phyloP scores from a whole-genome alignment of 2,113 vertebrate species.

The Campylorhamphus procurvoides region DNA sequence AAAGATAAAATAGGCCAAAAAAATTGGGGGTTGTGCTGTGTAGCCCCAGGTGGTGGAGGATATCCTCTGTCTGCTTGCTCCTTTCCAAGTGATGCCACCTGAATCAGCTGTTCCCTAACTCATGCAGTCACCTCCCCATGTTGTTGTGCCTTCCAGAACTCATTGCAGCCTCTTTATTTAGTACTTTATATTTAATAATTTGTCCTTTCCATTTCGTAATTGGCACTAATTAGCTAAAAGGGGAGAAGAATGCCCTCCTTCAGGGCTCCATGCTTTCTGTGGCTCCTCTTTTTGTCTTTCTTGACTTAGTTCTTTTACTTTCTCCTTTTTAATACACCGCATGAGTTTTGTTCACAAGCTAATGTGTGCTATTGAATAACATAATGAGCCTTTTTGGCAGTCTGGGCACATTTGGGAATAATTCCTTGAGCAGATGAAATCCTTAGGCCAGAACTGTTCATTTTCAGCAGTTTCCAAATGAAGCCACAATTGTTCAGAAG shows the following conservation, averaged over 20 bases:
- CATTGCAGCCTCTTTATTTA: not conserved
- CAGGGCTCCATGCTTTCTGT: not conserved
- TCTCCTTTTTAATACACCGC: not conserved
- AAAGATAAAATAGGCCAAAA: not conserved
- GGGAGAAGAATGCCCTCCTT: not conserved
- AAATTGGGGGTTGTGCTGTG: not conserved
- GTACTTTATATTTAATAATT: not conserved
- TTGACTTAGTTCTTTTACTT: not conserved
- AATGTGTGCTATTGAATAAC: not conserved
- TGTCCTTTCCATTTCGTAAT: not conserved
- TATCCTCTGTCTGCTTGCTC: too few species aligned
- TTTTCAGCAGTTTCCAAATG: not conserved
- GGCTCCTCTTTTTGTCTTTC: not conserved
- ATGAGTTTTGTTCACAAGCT: not conserved
- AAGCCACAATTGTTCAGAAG: not conserved
- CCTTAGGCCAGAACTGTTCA: conserved; percentile 16
- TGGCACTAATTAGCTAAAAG: not conserved
- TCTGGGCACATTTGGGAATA: not conserved
- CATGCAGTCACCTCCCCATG: fast-evolving
- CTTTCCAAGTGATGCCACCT: not conserved
- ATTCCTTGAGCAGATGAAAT: conserved; percentile 11
- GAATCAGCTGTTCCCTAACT: not conserved
- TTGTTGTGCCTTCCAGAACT: not conserved
- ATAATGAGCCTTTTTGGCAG: conserved; percentile 21
- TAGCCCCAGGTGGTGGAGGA: not conserved